These are phyloP conservation scores for Drosophila sulfurigaster DNA, from an alignment of 1,140 invertebrate genomes.

Conservation along the genomic window DNA sequence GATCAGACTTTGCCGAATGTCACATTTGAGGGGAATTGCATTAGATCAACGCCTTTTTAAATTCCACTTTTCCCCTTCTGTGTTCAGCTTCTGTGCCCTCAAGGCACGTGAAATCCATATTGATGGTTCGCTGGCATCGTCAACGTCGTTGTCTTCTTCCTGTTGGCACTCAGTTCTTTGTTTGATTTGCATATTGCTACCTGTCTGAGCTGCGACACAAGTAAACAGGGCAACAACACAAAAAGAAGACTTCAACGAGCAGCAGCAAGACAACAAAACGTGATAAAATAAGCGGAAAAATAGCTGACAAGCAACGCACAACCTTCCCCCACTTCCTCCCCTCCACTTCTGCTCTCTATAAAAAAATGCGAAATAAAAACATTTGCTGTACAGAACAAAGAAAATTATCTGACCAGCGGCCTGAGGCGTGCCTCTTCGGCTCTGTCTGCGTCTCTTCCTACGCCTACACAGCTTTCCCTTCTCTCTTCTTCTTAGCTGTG, in stretches of 20 bases:
- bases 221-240: conserved; percentile 48
- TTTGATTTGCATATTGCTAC: conserved; percentile 82
- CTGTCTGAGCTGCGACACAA: conserved; percentile 58
- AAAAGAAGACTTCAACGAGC: background rate
- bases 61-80: background rate
- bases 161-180: conserved; percentile 48
- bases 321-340: background rate
- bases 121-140: conserved; percentile 22
- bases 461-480: background rate
- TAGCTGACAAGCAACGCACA: conserved; percentile 56
- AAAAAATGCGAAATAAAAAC: conserved; percentile 60
- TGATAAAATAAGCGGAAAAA: conserved; percentile 77
- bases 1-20: conserved; percentile 27
- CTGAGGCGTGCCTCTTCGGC: conserved; percentile 20
- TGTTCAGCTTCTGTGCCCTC: background rate
- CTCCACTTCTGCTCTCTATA: background rate
- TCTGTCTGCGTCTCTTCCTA: background rate
- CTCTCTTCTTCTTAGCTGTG: background rate
- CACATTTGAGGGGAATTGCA: conserved; percentile 58
- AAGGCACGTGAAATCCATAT: conserved; percentile 71
- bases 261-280: conserved; percentile 45
- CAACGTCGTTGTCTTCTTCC: conserved; percentile 20
- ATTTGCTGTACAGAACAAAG: conserved; percentile 71
- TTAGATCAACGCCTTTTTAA: conserved; percentile 50
- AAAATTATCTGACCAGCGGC: conserved; percentile 78